Evolutionary conservation across 2,888 invertebrate genomes (phyloP), one percentile per base, ranked within the genome.

Genomic region (Ectemnius continuus): DNA sequence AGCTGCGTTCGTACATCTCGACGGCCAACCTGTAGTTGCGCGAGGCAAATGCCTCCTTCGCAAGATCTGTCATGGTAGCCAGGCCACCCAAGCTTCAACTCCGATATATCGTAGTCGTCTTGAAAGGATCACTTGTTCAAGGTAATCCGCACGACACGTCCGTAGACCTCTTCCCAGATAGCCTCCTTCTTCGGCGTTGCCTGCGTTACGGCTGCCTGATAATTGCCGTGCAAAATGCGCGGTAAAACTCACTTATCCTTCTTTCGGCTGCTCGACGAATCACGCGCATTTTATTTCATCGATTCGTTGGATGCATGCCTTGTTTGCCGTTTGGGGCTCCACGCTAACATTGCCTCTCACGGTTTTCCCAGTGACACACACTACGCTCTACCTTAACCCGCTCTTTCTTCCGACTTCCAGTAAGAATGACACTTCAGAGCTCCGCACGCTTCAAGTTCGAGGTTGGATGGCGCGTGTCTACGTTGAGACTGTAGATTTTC

Each of bases 21-120:
- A 87, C 88, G 4, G 91, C 91, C 13, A 91, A 79, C 16, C 87
- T 84, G 79, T 91, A 91, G 73, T 91, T 91, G 36, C 88, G 82
- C 62, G 89, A 91, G 73, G 90, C 88, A 82, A 91, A 91, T 56
- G 91, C 91, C 86, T 91, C 91, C 79, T 91, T 89, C 14, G 91
- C 91, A 75, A 90, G 83, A 73, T 92, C 91, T 71, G 88, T 89
- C 90, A 91, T 91, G 16, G 52, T 13, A 2, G 4, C 16, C 0
- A 5, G 52, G 16, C 0, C 8, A 52, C 16, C 6, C 36, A 36
- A 23, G 52, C 61, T 81, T 83, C 67, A 36, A 52, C 60, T 23
- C 70, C 67, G 68, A 16, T 23, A 46, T 67, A 58, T 26, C 56
- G 16, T 68, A 46, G 26, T 4, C 23, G 26, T 56, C 23, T 48